A percentile compares a stretch with the other conserved stretches of the same genome.
phyloP scores from a whole-genome alignment of 2,888 invertebrate genomes.

The Patella ulyssiponensis region DNA sequence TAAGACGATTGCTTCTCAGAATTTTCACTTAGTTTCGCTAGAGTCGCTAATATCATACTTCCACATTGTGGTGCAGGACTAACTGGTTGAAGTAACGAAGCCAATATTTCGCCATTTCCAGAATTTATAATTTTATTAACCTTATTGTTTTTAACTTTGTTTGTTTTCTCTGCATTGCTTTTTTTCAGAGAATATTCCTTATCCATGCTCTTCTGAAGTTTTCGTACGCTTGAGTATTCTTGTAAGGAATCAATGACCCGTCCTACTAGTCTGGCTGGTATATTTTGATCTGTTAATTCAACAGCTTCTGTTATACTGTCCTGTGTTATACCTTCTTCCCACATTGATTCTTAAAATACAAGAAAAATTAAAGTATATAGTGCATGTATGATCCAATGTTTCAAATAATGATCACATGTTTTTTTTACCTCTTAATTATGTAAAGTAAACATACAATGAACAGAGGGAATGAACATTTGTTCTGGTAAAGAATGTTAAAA shows the following conservation, averaged over 20 bases:
- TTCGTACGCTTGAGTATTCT: neutral
- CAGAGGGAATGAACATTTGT: too few relatives aligned
- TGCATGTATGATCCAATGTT: too few relatives aligned
- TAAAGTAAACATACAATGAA: too few relatives aligned
- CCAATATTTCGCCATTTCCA: neutral
- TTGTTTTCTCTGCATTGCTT: neutral
- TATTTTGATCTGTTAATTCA: neutral
- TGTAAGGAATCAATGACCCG: neutral
- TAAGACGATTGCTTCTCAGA: neutral
- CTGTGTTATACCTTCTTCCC: neutral
- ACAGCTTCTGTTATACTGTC: conserved; percentile 7
- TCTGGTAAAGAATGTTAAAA: too few relatives aligned
- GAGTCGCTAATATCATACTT: neutral
- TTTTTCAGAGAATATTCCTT: too few relatives aligned
- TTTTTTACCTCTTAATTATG: too few relatives aligned
- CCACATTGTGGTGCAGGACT: neutral
- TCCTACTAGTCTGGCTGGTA: neutral
- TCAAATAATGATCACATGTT: too few relatives aligned
- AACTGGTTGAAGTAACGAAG: neutral
- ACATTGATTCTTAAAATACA: neutral
- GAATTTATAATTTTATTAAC: neutral
- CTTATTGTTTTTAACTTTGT: neutral
- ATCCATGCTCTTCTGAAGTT: neutral
- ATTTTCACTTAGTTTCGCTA: neutral
- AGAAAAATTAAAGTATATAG: neutral